Conservation (phyloP, 2,888 invertebrate genomes). For the Tineola bisselliella region DNA sequence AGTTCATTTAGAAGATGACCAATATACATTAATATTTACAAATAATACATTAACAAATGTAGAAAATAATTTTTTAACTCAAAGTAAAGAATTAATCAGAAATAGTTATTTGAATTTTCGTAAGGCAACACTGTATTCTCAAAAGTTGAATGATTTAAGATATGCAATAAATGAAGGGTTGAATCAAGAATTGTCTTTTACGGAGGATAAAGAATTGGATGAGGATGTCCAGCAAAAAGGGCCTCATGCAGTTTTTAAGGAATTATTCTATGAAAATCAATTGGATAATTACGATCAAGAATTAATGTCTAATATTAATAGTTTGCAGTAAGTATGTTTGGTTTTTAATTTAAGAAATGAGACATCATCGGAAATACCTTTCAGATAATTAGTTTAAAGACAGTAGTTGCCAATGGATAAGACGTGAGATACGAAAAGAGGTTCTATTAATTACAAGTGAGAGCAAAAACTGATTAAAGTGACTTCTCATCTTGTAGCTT, state of each 20-base stretch:
- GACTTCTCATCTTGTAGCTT: no score
- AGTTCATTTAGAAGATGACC: constrained; percentile 45
- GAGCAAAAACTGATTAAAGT: no score
- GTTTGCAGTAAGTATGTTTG: constrained; percentile 47
- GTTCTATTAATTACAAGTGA: no score
- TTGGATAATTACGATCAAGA: constrained; percentile 54
- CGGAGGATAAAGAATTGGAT: constrained; percentile 16
- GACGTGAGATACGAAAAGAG: no score
- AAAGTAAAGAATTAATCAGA: constrained; percentile 47
- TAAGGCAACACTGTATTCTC: constrained; percentile 55
- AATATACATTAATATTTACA: constrained; percentile 53
- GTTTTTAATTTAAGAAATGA: background rate
- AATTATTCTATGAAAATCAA: constrained; percentile 50
- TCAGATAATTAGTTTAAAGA: no score
- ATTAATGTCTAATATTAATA: constrained; percentile 44
- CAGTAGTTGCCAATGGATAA: no score
- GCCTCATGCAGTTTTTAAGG: constrained; percentile 55
- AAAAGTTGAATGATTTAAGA: constrained; percentile 50
- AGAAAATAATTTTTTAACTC: constrained; percentile 37
- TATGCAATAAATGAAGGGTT: constrained; percentile 61
- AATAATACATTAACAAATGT: constrained; percentile 38
- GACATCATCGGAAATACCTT: no score
- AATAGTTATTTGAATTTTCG: constrained; percentile 62
- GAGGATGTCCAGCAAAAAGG: constrained; percentile 30
- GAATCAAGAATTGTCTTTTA: constrained; percentile 47